Evolutionary conservation across 2,113 vertebrate species (phyloP).

Genomic region (Chitala chitala): DNA sequence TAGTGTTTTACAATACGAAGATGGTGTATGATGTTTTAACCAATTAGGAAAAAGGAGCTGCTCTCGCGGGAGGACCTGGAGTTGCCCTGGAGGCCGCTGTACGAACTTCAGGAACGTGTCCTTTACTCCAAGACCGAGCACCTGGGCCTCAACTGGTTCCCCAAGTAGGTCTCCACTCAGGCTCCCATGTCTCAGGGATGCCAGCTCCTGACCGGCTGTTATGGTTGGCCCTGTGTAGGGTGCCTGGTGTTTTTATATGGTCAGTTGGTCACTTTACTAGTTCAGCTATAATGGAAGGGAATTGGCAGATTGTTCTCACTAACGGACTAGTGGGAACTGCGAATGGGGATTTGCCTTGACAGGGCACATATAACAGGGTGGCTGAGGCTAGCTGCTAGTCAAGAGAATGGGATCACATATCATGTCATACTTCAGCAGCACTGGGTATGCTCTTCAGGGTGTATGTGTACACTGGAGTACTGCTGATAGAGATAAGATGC

Average conservation of each 20-base stretch:
- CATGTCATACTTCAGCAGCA: too few species aligned
- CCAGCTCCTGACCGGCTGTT: neutral
- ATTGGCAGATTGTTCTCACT: too few species aligned
- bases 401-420: too few species aligned
- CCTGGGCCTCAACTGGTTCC: constrained; percentile 96
- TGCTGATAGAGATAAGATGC: too few species aligned
- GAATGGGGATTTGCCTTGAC: too few species aligned
- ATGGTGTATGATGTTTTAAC: neutral
- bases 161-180: constrained; percentile 73
- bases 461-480: too few species aligned
- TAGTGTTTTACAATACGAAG: too few species aligned
- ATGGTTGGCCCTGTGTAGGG: neutral
- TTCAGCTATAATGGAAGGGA: neutral
- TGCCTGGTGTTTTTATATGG: neutral
- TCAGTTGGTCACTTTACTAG: neutral
- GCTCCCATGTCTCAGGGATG: neutral
- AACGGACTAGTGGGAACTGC: too few species aligned
- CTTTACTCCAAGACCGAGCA: constrained; percentile 95
- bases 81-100: constrained; percentile 88
- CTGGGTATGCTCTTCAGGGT: too few species aligned
- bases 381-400: too few species aligned
- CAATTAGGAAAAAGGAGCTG: constrained; percentile 84
- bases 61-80: constrained; percentile 91
- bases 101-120: constrained; percentile 89
- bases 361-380: too few species aligned